Conservation (phyloP, 2,113 vertebrate genomes). For the Oxygymnocypris stewartii region DNA sequence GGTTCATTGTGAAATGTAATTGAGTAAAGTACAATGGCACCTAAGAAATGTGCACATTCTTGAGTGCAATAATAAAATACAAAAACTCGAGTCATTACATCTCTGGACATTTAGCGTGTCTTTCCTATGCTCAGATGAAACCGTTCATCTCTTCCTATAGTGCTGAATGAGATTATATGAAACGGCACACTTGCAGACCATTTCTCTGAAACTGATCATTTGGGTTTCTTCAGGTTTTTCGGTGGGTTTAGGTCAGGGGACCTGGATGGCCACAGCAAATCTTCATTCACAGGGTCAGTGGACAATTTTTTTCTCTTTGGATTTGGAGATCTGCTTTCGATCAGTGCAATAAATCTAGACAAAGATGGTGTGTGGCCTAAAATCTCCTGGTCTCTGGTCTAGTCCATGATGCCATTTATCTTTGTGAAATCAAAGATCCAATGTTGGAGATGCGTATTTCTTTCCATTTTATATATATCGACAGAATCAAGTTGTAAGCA, state of each 20-base stretch:
- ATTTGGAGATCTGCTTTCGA: conserved; percentile 4
- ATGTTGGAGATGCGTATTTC: too few relatives aligned
- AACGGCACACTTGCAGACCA: not conserved
- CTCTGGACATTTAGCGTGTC: not conserved
- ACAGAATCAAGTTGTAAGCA: not conserved
- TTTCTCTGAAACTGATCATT: not conserved
- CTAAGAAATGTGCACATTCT: not conserved
- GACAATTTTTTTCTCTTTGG: not conserved
- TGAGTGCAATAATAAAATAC: not conserved
- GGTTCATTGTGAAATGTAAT: not conserved
- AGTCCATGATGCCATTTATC: not conserved
- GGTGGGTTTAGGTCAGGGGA: not conserved
- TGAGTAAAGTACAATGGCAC: not conserved
- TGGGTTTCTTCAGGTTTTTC: not conserved
- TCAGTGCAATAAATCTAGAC: not conserved
- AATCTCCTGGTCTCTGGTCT: not conserved
- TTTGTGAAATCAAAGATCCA: not conserved
- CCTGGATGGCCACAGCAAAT: not conserved
- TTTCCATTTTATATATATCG: not conserved
- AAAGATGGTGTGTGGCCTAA: not conserved
- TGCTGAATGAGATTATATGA: not conserved
- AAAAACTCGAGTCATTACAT: not conserved
- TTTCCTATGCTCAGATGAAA: not conserved
- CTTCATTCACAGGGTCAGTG: not conserved
- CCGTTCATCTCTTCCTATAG: not conserved